phyloP scores from a whole-genome alignment of 2,888 invertebrate genomes.

The Neuroscelio doddi region DNA sequence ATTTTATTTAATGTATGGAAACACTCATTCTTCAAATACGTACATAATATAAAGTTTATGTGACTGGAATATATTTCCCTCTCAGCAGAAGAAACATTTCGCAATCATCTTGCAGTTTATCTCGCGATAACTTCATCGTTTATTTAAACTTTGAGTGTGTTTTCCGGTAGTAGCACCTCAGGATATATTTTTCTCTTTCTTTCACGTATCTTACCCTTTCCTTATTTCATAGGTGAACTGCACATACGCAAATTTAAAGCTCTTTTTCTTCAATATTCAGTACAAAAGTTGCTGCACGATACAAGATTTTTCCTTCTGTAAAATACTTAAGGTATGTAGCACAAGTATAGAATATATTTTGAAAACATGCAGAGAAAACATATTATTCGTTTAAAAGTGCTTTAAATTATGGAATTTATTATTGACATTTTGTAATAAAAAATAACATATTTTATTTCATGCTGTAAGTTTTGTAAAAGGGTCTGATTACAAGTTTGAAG shows the following conservation, averaged over 20 bases:
- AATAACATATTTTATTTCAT: too few relatives aligned
- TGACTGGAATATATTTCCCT: not conserved
- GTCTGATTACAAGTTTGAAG: too few relatives aligned
- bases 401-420: too few relatives aligned
- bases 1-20: too few relatives aligned
- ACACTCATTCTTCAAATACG: too few relatives aligned
- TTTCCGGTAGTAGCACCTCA: conserved; percentile 13
- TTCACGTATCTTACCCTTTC: conserved; percentile 6
- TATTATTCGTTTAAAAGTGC: too few relatives aligned
- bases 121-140: conserved; percentile 26
- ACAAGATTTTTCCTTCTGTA: conserved; percentile 3
- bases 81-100: conserved; percentile 7
- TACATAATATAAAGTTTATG: not conserved
- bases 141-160: conserved; percentile 28
- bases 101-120: conserved; percentile 19
- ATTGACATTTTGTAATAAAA: too few relatives aligned
- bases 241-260: conserved; percentile 16
- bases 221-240: conserved; percentile 15
- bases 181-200: conserved; percentile 10
- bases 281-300: conserved; percentile 16
- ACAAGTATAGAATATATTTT: too few relatives aligned
- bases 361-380: too few relatives aligned
- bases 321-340: not conserved
- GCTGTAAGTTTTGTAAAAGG: too few relatives aligned
- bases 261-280: conserved; percentile 15